Conservation (phyloP, 2,797 vertebrate species). For the Emydoidea blandingii region DNA sequence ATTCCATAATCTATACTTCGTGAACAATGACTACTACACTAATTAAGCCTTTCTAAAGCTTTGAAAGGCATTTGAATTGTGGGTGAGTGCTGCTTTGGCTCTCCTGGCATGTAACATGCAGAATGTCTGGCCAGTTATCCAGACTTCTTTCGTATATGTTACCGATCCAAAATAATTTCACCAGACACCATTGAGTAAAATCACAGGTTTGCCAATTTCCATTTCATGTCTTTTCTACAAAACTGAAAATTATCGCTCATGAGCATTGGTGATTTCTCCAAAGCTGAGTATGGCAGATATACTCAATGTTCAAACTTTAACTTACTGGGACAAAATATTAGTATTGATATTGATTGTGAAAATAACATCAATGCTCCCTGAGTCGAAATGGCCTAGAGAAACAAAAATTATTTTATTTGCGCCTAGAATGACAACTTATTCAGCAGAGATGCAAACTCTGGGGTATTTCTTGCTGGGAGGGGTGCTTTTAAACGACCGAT, state of each 20-base stretch:
- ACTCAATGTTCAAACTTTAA: constrained; percentile 28
- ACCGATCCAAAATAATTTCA: constrained; percentile 81
- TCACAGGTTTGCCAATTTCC: constrained; percentile 76
- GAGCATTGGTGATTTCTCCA: constrained; percentile 31
- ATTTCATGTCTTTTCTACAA: constrained; percentile 80
- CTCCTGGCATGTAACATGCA: constrained; percentile 64
- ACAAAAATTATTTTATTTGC: background rate
- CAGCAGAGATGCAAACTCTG: background rate
- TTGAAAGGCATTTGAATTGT: constrained; percentile 52
- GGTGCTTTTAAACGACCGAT: constrained; percentile 4
- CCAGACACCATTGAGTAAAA: constrained; percentile 80
- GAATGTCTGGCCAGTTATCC: constrained; percentile 73
- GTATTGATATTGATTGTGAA: constrained; percentile 28
- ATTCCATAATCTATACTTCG: constrained; percentile 45
- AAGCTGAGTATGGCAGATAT: constrained; percentile 6
- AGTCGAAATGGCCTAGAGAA: constrained; percentile 17
- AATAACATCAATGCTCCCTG: background rate
- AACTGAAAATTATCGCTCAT: constrained; percentile 68
- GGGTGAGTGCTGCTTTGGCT: constrained; percentile 54
- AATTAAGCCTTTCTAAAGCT: constrained; percentile 62
- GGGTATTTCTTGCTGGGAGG: background rate
- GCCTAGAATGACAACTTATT: background rate
- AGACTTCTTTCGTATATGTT: constrained; percentile 79
- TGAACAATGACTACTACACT: constrained; percentile 61
- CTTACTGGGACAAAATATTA: constrained; percentile 24